Conservation (phyloP, 2,888 invertebrate genomes). For the Drosophila borborema region DNA sequence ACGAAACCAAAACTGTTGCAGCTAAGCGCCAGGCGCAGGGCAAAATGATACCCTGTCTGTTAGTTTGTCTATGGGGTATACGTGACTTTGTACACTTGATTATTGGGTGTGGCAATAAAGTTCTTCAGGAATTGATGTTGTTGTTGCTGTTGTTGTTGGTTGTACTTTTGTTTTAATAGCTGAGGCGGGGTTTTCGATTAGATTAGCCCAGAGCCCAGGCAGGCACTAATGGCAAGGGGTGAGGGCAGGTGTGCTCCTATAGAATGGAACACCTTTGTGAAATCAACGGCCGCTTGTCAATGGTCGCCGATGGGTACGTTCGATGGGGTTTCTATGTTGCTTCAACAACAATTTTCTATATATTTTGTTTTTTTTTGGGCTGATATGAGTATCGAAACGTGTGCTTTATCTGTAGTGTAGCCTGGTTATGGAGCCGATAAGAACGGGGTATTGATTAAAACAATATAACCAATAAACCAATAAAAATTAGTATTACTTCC, state of each 20-base stretch:
- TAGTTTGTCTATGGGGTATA: slow-evolving; percentile 21
- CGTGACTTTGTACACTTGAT: slow-evolving; percentile 29
- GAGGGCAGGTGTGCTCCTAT: background rate
- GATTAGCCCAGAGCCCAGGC: slow-evolving; percentile 51
- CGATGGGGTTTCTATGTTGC: slow-evolving; percentile 37
- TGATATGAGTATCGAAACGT: slow-evolving; percentile 46
- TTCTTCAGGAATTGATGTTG: slow-evolving; percentile 45
- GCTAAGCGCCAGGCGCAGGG: slow-evolving; percentile 21
- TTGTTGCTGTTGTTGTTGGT: slow-evolving; percentile 40
- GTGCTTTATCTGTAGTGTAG: slow-evolving; percentile 55
- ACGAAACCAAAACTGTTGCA: slow-evolving; percentile 9
- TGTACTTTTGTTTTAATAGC: slow-evolving; percentile 69
- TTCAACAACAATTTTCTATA: slow-evolving; percentile 39
- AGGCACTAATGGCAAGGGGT: background rate
- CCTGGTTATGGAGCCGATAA: slow-evolving; percentile 53
- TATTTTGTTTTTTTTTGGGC: slow-evolving; percentile 25
- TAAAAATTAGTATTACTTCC: slow-evolving; percentile 83
- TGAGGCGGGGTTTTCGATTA: slow-evolving; percentile 70
- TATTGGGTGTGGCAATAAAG: slow-evolving; percentile 80
- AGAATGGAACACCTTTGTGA: slow-evolving; percentile 51
- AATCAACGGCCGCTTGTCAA: slow-evolving; percentile 51
- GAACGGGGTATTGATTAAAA: slow-evolving; percentile 71
- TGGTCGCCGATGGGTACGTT: slow-evolving; percentile 13
- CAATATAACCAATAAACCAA: slow-evolving; percentile 80
- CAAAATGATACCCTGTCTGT: background rate